Evolutionary conservation across 2,888 invertebrate species (phyloP).

Genomic region (Diachrysia chrysitis): DNA sequence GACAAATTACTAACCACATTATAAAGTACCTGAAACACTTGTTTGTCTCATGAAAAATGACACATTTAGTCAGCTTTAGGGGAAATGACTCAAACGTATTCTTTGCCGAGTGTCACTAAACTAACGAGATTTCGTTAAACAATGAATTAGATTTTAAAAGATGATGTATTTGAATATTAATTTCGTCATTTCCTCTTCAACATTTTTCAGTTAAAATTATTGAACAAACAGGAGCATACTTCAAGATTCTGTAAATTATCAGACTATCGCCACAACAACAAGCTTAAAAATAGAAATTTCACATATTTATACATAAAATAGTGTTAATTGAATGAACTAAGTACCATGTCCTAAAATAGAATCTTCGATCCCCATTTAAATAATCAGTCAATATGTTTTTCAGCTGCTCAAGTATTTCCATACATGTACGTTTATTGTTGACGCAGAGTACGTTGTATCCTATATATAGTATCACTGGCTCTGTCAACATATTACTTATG

Average conservation of each 20-base stretch:
- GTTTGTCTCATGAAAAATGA: slow-evolving; percentile 28
- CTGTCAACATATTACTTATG: slow-evolving; percentile 48
- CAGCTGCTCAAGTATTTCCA: neutral
- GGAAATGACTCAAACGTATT: slow-evolving; percentile 11
- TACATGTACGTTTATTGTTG: neutral
- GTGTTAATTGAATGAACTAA: slow-evolving; percentile 1
- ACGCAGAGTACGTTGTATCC: slow-evolving; percentile 1
- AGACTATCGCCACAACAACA: neutral
- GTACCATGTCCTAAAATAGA: neutral
- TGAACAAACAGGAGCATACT: too few relatives aligned
- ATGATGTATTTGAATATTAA: neutral
- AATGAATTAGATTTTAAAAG: neutral
- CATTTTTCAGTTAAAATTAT: neutral
- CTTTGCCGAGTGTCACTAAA: neutral
- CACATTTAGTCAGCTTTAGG: slow-evolving; percentile 8
- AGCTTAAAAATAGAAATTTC: neutral
- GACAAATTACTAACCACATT: slow-evolving; percentile 22
- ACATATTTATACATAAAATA: neutral
- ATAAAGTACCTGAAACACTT: slow-evolving; percentile 19
- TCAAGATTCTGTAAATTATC: neutral
- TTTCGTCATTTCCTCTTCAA: neutral
- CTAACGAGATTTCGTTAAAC: neutral
- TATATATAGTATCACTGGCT: slow-evolving; percentile 41
- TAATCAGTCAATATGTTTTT: neutral
- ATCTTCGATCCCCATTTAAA: neutral